Base-by-base conservation (phyloP, 2,797 vertebrate species). In the Alcedo atthis region DNA sequence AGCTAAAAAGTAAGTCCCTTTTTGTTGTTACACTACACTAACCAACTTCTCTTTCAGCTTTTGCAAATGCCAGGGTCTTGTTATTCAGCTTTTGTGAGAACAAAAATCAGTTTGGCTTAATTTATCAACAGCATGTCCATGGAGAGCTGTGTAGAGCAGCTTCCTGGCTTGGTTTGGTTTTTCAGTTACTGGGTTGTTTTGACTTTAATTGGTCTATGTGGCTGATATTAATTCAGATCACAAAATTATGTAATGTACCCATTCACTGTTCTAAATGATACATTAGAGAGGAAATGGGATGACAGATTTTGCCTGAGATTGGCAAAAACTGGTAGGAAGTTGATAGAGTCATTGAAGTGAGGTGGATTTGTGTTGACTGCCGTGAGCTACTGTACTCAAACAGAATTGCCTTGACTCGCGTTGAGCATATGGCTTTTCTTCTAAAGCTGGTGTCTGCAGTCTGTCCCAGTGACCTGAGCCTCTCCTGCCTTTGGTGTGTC, bases 1-100 rank as follows among this genome's bases (percentile, higher is more conserved):
- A 97, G 99, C 99, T 79, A 99, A 99, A 94, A 99, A 99, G 99
- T 99, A 95, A 98, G 99, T 97, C 2, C 10, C 15, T 33, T 35
- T 24, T 37, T 42, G 3, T 53, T 86, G 10, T 62, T 35, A 4
- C 1, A 4, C 10, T 57, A 26, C 82, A 51, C 70, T 33, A 15
- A 4, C 19, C 8, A 70, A 2, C 4, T 57, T 5, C 2, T 48
- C 0, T 35, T 12, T 25, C 7, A 10, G 18, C 26, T 73, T 85
- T 63, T 63, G 37, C 4, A 59, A 43, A 12, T 35, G 21, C 9
- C 16, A 35, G 33, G 5, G 13, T 33, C 30, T 28, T 18, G 9
- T 51, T 51, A 18, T 28, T 53, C 15, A 28, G n/a, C 11, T 64
- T 26, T 4, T 71, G 45, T 32, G 42, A 48, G 18, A 46, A 35